Percentiles rank a stretch among this genome's conserved stretches.
phyloP scores from a whole-genome alignment of 2,113 vertebrate genomes.

The Ophiodon elongatus region DNA sequence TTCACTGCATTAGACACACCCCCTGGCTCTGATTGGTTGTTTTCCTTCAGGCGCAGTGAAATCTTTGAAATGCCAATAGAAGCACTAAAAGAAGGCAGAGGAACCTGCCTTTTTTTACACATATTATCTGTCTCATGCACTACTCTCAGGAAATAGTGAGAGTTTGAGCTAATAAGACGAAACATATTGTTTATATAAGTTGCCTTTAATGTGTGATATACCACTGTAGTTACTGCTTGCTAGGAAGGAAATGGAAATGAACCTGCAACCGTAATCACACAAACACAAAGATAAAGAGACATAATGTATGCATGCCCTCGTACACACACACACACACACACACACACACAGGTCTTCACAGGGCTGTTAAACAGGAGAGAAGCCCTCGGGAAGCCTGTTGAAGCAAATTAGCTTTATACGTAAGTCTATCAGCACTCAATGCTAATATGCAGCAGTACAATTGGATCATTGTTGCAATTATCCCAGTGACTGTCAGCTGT shows the following conservation, averaged over 20 bases:
- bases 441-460: constrained; percentile 63
- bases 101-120: not conserved
- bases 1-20: not conserved
- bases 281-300: constrained; percentile 17
- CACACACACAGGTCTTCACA: not conserved
- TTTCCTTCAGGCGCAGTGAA: not conserved
- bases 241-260: not conserved
- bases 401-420: constrained; percentile 70
- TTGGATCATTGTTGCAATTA: constrained; percentile 69
- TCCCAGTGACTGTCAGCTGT: constrained; percentile 56
- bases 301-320: constrained; percentile 26
- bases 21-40: not conserved
- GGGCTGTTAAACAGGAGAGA: constrained; percentile 56
- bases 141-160: not conserved
- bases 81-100: not conserved
- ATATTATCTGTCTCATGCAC: not conserved
- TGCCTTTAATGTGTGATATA: not conserved
- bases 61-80: not conserved
- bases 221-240: not conserved
- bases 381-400: constrained; percentile 50
- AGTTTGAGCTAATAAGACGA: not conserved
- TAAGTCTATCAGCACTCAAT: constrained; percentile 66
- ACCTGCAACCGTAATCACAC: constrained; percentile 11
- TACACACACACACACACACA: constrained; percentile 16
- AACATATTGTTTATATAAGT: not conserved